These are phyloP conservation scores for Enteromius treurensis DNA, from an alignment of 2,797 vertebrate species.

Conservation along the genomic window DNA sequence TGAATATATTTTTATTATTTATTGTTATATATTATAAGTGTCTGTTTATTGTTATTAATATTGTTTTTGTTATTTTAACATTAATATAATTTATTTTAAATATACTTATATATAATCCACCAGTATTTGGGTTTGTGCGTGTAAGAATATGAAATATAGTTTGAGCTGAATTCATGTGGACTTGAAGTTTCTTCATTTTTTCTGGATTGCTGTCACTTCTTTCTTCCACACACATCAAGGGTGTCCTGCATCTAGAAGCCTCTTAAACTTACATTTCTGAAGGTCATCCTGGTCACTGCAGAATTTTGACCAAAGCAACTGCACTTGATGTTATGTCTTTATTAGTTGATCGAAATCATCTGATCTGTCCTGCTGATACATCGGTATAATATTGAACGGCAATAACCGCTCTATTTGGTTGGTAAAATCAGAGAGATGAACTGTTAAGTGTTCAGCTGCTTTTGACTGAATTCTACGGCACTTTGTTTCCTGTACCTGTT, in stretches of 20 bases:
- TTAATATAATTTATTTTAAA: neutral
- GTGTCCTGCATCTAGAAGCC: neutral
- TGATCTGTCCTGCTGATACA: neutral
- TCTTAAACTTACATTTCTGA: neutral
- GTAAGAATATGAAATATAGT: neutral
- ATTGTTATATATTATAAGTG: neutral
- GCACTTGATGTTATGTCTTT: neutral
- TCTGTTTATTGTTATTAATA: neutral
- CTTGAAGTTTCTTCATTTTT: no score
- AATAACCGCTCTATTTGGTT: no score
- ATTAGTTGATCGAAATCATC: neutral
- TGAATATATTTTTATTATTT: neutral
- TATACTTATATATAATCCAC: neutral
- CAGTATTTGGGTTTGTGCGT: neutral
- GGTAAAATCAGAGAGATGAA: neutral
- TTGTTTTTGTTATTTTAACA: neutral
- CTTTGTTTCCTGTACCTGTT: neutral
- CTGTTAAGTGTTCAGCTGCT: neutral
- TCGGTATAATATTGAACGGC: no score
- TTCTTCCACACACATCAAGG: neutral
- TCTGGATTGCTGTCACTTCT: neutral
- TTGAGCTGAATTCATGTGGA: neutral
- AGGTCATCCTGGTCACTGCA: neutral
- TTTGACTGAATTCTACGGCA: neutral
- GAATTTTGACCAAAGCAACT: constrained; percentile 11